phyloP scores from a whole-genome alignment of 2,113 vertebrate genomes.

The Delphinus delphis region DNA sequence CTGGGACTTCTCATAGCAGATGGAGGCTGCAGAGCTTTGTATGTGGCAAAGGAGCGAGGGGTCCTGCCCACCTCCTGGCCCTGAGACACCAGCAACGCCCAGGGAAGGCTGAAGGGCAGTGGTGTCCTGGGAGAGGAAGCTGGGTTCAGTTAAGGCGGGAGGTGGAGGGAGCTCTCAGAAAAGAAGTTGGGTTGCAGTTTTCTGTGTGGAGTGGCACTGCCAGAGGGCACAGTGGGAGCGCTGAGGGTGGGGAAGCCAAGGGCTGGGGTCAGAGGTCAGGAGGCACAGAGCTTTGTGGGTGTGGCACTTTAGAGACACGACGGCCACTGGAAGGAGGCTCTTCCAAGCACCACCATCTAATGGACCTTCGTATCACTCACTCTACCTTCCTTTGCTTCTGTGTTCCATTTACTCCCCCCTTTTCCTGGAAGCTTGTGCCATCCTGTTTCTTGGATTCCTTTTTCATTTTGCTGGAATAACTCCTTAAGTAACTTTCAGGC shows the following conservation, averaged over 20 bases:
- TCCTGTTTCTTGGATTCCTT: neutral
- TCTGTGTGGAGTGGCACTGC: neutral
- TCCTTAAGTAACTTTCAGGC: neutral
- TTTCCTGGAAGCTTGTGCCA: neutral
- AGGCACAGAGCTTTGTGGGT: fast-evolving
- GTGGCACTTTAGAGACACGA: neutral
- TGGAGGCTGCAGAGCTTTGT: neutral
- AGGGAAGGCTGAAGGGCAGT: neutral
- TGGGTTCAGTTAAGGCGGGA: fast-evolving
- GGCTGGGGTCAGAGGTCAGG: neutral
- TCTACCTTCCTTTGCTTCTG: neutral
- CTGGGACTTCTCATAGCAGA: neutral
- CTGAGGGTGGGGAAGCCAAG: neutral
- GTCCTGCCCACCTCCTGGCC: neutral
- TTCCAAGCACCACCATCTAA: neutral
- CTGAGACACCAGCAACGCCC: neutral
- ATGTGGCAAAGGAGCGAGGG: neutral
- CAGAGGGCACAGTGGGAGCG: neutral
- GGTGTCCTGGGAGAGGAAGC: neutral
- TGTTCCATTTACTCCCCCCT: too few species aligned
- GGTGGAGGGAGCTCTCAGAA: neutral
- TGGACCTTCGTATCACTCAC: neutral
- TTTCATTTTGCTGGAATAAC: neutral
- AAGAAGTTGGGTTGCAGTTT: neutral
- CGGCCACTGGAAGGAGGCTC: neutral